Base-by-base conservation (phyloP, 2,113 vertebrate species). In the Carlito syrichta region DNA sequence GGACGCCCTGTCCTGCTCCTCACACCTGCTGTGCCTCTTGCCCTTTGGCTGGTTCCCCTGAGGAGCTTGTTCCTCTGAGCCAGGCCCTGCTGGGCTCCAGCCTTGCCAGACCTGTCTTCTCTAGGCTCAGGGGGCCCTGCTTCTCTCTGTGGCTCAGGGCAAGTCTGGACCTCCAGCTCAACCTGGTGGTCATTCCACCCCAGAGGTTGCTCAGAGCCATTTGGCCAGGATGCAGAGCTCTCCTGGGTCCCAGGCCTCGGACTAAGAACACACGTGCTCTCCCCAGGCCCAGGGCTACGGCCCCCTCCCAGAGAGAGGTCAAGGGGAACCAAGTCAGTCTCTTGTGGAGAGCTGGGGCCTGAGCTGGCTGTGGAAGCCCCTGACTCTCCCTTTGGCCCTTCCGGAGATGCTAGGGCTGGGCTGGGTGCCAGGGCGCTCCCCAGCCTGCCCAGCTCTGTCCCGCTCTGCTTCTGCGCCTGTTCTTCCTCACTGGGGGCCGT, bases 291-390 rank as follows among this genome's bases (percentile, higher is more conserved):
- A 35, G 83, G 48, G 58, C 89, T 94, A 20, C 76, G 69, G 68
- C 86, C 7, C 35, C 92, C 48, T 92, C 97, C 96, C 40, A 95
- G 63, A 68, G 98, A 98, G 43, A 98, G 97, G 95, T 98, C 97
- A 8, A 97, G 96, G 48, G 97, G 98, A 87, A 54, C 60, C 93
- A 96, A 73, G 35, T 93, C 96, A 77, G 76, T 43, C 19, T 95
- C 60, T 30, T 84, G 97, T 76, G 87, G 89, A 45, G 86, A 92
- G 91, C 32, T 35, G 56, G 74, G 81, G 38, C 1, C 74, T 0
- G 19, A 58, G 73, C 30, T 74, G 81, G 54, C 71, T 40, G 40
- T 10, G 0, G 50, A 88, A 63, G 56, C 8, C 56, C 8, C 96
- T 16, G 71, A 32, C 25, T 91, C 92, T 86, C 7, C 62, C 56